phyloP scores from a whole-genome alignment of 1,140 invertebrate genomes.

The Littorina saxatilis region DNA sequence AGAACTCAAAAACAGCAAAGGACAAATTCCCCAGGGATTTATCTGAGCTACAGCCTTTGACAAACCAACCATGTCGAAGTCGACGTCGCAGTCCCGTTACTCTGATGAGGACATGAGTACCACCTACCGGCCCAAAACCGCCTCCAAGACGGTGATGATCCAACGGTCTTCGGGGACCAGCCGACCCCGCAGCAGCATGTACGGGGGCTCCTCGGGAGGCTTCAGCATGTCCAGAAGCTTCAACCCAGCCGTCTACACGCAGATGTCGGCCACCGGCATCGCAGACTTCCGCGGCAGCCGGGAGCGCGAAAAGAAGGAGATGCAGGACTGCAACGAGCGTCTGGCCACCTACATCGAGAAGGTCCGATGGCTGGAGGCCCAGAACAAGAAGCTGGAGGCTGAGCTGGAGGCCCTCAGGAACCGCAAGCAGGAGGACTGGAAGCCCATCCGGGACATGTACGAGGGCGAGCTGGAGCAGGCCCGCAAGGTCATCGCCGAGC shows the following conservation, averaged over 20 bases:
- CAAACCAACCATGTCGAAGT: slow-evolving; percentile 23
- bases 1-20: too few relatives aligned
- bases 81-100: neutral
- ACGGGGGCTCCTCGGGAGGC: neutral
- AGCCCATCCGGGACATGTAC: slow-evolving; percentile 57
- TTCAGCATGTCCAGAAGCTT: neutral
- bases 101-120: neutral
- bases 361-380: slow-evolving; percentile 78
- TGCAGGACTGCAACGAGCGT: slow-evolving; percentile 78
- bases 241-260: slow-evolving; percentile 59
- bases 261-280: slow-evolving; percentile 71
- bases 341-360: slow-evolving; percentile 79
- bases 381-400: slow-evolving; percentile 76
- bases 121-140: slow-evolving; percentile 21
- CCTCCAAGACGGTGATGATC: slow-evolving; percentile 31
- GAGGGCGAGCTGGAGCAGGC: slow-evolving; percentile 60
- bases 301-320: slow-evolving; percentile 78
- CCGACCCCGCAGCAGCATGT: neutral
- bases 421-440: slow-evolving; percentile 45
- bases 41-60: neutral
- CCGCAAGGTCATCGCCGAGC: slow-evolving; percentile 58
- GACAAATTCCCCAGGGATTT: too few relatives aligned
- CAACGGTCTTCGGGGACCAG: neutral
- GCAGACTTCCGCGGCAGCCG: slow-evolving; percentile 73
- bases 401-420: slow-evolving; percentile 73